Percentiles rank a stretch among this genome's conserved stretches.
These are phyloP conservation scores for Clinocottus analis DNA, from an alignment of 2,113 vertebrate species.

Conservation along the genomic window DNA sequence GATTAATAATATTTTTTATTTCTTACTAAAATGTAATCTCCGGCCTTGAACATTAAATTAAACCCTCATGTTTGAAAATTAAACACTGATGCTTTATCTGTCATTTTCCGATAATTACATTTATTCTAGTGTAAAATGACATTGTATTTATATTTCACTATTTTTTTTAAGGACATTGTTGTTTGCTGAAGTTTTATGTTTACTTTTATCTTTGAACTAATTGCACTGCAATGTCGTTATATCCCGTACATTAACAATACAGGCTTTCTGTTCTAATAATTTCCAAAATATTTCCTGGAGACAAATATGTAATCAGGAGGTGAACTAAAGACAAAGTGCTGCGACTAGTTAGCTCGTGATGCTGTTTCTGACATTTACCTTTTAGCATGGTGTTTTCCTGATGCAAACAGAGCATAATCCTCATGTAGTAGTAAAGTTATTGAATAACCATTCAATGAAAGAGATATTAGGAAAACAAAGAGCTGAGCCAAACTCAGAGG, in stretches of 20 bases:
- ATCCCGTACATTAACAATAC: background rate
- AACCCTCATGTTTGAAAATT: background rate
- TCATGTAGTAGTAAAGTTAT: background rate
- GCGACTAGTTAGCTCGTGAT: background rate
- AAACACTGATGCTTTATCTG: background rate
- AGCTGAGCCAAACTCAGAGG: background rate
- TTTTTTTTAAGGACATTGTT: background rate
- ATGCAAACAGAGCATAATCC: background rate
- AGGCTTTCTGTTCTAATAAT: background rate
- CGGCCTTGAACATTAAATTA: background rate
- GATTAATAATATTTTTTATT: background rate
- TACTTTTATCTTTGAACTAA: background rate
- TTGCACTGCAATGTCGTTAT: background rate
- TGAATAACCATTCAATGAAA: background rate
- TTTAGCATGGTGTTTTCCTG: background rate
- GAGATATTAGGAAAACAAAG: background rate
- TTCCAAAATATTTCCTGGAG: background rate
- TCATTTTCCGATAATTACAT: background rate
- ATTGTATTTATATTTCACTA: background rate
- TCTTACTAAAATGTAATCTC: background rate
- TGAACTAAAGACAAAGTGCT: background rate
- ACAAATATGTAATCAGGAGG: background rate
- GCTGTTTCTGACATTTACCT: background rate
- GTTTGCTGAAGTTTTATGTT: background rate
- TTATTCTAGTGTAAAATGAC: background rate